Evolutionary conservation across 2,797 vertebrate genomes (phyloP), one percentile per base, ranked within the genome.

Genomic region (Percopsis omiscomaycus): DNA sequence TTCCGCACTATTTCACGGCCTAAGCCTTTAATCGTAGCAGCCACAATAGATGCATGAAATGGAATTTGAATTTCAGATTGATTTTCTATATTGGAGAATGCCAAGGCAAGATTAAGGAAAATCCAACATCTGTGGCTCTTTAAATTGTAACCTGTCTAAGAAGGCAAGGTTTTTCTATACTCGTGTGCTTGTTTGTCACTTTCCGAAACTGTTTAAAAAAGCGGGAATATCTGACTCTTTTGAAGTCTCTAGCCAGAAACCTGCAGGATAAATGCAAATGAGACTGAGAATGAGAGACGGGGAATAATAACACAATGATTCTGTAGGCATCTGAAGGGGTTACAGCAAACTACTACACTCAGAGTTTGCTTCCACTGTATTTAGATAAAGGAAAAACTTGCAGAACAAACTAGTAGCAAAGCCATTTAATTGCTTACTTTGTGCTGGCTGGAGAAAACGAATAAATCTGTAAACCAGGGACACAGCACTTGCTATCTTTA

Each of bases 81-180:
- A 89, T 84, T 85, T 88, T 88, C 51, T 67, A 44, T 84, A 84
- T 86, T 87, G 86, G 81, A 75, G 75, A 86, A 82, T 86, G 79
- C 78, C 79, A 81, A 72, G 65, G 61, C 58, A 65, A 63, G 52
- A 64, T 79, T 75, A 67, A 54, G 59, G 55, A 55, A 67, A 65
- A 46, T 13, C 37, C 48, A 46, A 51, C 16, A 27, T 67, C 66
- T 42, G 50, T 62, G 48, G 45, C 70, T 75, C 77, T 64, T 65
- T 64, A 76, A 71, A 59, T 14, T 28, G 60, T 57, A 78, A 61
- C 70, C 71, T 79, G 62, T 78, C 78, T 62, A 63, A 75, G 62
- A 66, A 71, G 61, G 55, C 55, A 2, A 74, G 62, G 9, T 55
- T 60, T 48, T 64, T 60, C 68, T 71, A 28, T 29, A 70, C 55